phyloP scores from a whole-genome alignment of 2,888 invertebrate genomes.

The Brachylomia viminalis region DNA sequence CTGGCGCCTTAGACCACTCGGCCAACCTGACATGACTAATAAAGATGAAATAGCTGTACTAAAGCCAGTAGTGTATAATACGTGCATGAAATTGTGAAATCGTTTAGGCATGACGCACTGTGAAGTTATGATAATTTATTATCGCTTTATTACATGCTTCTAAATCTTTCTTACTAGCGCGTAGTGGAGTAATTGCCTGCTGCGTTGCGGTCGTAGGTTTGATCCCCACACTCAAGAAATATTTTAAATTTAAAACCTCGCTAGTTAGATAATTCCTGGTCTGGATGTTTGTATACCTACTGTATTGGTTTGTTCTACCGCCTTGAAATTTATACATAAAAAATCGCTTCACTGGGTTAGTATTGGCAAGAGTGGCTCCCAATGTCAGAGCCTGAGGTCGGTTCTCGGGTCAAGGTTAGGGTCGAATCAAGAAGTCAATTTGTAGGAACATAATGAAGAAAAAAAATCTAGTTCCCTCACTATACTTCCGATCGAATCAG shows the following conservation, averaged over 20 bases:
- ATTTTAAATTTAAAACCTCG: background rate
- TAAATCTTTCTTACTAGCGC: background rate
- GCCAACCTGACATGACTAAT: conserved; percentile 92
- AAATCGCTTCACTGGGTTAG: background rate
- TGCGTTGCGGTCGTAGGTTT: background rate
- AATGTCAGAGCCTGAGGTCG: background rate
- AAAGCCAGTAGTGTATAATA: conserved; percentile 27
- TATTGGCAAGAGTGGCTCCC: background rate
- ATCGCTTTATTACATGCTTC: background rate
- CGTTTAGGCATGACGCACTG: conserved; percentile 4
- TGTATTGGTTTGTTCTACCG: background rate
- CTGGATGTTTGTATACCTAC: background rate
- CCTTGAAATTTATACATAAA: background rate
- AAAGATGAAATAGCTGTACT: background rate
- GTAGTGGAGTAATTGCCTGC: background rate
- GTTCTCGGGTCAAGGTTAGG: background rate
- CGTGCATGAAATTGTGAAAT: conserved; percentile 10
- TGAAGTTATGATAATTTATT: background rate
- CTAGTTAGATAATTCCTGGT: background rate
- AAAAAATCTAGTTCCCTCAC: too few relatives aligned
- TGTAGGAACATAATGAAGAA: background rate
- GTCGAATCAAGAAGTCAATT: background rate
- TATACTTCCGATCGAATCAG: background rate
- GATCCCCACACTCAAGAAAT: background rate
- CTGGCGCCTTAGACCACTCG: conserved; percentile 96